Percentiles rank a stretch among this genome's conserved stretches.
Evolutionary conservation across 2,113 vertebrate genomes (phyloP).

Genomic region (Forbesichthys papilliferus): DNA sequence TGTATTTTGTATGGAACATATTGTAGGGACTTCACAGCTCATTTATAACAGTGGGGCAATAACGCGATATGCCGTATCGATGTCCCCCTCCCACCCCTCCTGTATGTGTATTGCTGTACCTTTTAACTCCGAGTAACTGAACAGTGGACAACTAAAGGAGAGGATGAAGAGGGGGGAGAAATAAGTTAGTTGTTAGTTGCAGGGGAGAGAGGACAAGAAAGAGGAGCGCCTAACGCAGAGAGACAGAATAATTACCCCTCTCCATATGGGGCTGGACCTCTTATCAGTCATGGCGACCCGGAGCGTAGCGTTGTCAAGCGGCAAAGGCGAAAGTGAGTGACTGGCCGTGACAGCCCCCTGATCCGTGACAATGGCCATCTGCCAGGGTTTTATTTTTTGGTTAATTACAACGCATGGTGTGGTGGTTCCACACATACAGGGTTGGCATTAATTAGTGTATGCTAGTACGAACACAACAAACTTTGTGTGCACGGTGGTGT

Average conservation of each 20-base stretch:
- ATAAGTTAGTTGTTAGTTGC: too few species aligned
- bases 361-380: slow-evolving; percentile 33
- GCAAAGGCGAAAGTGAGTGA: slow-evolving; percentile 38
- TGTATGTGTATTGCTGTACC: too few species aligned
- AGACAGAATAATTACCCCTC: slow-evolving; percentile 61
- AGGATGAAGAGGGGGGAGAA: too few species aligned
- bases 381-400: slow-evolving; percentile 35
- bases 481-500: slow-evolving; percentile 7
- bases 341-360: slow-evolving; percentile 41
- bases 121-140: too few species aligned
- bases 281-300: slow-evolving; percentile 51
- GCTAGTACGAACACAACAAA: slow-evolving; percentile 16
- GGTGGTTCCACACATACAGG: slow-evolving; percentile 57
- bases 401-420: slow-evolving; percentile 58
- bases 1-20: background rate
- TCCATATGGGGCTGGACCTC: slow-evolving; percentile 33
- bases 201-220: background rate
- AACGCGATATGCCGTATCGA: background rate
- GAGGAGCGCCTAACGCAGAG: slow-evolving; percentile 45
- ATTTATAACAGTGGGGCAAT: too few species aligned
- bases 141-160: too few species aligned
- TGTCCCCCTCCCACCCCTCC: too few species aligned
- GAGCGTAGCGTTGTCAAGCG: slow-evolving; percentile 40
- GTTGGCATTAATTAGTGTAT: slow-evolving; percentile 50
- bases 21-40: too few species aligned